A percentile compares a stretch with the other conserved stretches of the same genome.
Evolutionary conservation across 2,797 vertebrate species (phyloP).

Genomic region (Melanitta fusca): DNA sequence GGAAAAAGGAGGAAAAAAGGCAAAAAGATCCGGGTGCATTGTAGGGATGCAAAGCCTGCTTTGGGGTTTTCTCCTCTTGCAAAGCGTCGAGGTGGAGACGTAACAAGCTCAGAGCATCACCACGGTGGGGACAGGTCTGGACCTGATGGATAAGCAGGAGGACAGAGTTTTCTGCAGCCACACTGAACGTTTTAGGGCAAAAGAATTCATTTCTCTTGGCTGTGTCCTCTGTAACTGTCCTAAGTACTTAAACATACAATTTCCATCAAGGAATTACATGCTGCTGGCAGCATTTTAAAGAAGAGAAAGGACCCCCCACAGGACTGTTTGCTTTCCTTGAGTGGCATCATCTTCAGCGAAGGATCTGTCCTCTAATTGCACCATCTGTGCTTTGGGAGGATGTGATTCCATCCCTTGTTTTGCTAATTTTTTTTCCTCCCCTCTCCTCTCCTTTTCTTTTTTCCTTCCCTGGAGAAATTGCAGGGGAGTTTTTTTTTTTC

Average conservation of each 20-base stretch:
- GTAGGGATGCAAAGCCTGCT: not conserved
- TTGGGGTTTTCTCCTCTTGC: not conserved
- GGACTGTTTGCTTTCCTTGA: slow-evolving; percentile 48
- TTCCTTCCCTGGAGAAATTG: not conserved
- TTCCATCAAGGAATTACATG: slow-evolving; percentile 50
- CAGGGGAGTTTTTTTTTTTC: not conserved
- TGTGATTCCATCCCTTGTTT: not conserved
- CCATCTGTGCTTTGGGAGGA: not conserved
- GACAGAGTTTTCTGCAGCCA: not conserved
- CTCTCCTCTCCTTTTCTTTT: not conserved
- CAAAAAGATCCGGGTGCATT: no score
- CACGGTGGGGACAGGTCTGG: no score
- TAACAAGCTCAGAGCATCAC: not conserved
- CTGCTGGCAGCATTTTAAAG: slow-evolving; percentile 27
- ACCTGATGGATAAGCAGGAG: not conserved
- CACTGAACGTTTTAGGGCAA: not conserved
- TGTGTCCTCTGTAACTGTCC: not conserved
- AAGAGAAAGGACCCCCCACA: slow-evolving; percentile 18
- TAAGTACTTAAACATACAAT: not conserved
- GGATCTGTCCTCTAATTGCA: slow-evolving; percentile 29
- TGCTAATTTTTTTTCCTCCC: not conserved
- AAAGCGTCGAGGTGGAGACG: no score
- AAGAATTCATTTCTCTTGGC: not conserved
- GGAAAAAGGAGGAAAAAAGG: not conserved
- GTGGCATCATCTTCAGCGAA: slow-evolving; percentile 4